Conservation (phyloP, 1,140 invertebrate species). For the Pollicipes pollicipes region DNA sequence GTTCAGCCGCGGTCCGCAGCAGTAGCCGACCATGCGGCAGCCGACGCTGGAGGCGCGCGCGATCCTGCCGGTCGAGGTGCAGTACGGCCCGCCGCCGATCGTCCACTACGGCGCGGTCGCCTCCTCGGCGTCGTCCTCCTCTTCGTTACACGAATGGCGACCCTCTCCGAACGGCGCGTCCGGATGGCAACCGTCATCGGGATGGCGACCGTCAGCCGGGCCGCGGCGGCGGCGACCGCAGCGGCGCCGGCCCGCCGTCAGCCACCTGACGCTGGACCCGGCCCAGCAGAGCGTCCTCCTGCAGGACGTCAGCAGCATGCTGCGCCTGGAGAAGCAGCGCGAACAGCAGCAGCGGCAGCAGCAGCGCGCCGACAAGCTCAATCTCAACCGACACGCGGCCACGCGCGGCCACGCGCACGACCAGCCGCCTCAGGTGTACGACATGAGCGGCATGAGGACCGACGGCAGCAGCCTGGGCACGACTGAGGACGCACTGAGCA, state of each 20-base stretch:
- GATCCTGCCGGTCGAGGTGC: not conserved
- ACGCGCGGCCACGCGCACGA: not conserved
- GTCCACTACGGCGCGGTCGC: not conserved
- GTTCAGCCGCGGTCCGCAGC: too few relatives aligned
- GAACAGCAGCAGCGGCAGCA: too few relatives aligned
- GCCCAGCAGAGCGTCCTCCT: not conserved
- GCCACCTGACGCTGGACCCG: not conserved
- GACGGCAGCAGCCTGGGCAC: not conserved
- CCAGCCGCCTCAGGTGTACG: not conserved
- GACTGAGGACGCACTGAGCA: too few relatives aligned
- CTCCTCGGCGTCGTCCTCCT: not conserved
- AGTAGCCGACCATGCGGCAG: too few relatives aligned
- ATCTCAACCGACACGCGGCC: not conserved
- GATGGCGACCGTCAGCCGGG: too few relatives aligned
- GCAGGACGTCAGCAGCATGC: not conserved
- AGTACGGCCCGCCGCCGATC: not conserved
- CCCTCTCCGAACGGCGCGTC: not conserved
- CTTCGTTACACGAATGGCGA: not conserved
- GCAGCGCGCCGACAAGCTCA: not conserved
- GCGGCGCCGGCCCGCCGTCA: too few relatives aligned
- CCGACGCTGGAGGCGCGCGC: too few relatives aligned
- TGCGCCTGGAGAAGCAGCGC: not conserved
- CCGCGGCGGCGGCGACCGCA: not conserved
- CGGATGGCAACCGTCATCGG: not conserved
- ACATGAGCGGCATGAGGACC: not conserved